Conservation (phyloP, 1,140 invertebrate genomes). For the Yoshiicerus persimilis region DNA sequence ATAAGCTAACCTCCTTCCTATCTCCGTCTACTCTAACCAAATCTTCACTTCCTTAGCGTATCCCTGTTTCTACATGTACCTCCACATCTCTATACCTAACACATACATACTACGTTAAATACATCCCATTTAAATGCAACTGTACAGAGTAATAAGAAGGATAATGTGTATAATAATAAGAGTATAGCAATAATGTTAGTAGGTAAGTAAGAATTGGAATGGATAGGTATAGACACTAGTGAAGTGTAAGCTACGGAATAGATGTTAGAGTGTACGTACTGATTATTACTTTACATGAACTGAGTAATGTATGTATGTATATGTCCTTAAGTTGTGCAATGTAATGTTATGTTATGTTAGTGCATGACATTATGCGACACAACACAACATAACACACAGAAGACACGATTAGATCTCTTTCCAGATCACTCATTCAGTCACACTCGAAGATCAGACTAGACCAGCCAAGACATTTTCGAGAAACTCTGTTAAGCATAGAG, state of each 20-base stretch:
- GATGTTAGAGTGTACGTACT: no score
- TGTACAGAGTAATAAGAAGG: no score
- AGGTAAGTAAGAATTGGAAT: no score
- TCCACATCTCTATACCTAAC: background rate
- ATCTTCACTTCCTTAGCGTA: background rate
- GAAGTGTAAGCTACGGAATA: no score
- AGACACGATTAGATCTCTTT: constrained; percentile 9
- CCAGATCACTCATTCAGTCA: constrained; percentile 19
- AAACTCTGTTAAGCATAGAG: background rate
- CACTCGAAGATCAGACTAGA: constrained; percentile 21
- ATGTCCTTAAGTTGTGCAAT: background rate
- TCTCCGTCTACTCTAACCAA: background rate
- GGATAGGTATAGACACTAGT: no score
- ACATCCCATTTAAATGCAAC: no score
- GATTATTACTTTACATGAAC: background rate
- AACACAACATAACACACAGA: background rate
- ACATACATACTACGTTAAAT: background rate
- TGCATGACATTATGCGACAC: background rate
- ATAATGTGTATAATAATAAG: no score
- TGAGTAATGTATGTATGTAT: background rate
- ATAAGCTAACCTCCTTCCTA: background rate
- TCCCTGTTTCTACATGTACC: background rate
- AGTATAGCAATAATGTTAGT: no score
- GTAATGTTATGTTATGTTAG: background rate
- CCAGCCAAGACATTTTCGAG: background rate